Evolutionary conservation across 2,113 vertebrate genomes (phyloP).

Genomic region (Nyctereutes procyonoides): DNA sequence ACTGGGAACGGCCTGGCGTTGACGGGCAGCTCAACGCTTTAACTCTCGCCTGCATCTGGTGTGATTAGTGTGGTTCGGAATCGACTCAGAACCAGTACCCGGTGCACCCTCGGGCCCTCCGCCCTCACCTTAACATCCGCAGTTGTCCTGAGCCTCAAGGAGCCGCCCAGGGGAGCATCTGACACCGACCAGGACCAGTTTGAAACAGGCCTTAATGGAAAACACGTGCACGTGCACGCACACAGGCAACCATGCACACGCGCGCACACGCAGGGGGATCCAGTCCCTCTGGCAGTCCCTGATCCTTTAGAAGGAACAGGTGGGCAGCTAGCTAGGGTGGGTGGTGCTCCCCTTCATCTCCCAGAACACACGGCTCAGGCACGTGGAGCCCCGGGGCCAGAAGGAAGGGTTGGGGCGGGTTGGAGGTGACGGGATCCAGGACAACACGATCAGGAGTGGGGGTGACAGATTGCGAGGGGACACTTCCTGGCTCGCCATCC

Average conservation of each 20-base stretch:
- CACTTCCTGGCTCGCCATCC: accelerated
- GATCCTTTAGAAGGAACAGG: neutral
- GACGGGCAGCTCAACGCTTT: conserved; percentile 85
- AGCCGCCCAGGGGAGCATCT: conserved; percentile 12
- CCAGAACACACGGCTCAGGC: neutral
- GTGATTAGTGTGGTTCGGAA: conserved; percentile 57
- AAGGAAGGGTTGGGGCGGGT: neutral
- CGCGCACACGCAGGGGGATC: accelerated
- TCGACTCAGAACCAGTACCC: conserved; percentile 50
- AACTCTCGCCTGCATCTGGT: conserved; percentile 58
- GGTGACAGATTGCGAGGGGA: neutral
- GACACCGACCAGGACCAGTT: neutral
- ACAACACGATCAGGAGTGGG: accelerated
- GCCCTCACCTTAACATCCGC: neutral
- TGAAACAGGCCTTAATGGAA: conserved; percentile 66
- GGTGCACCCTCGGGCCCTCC: conserved; percentile 34
- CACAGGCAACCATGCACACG: neutral
- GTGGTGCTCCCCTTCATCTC: no score
- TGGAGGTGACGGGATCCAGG: neutral
- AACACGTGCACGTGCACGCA: neutral
- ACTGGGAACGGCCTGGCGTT: conserved; percentile 82
- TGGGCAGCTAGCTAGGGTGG: neutral
- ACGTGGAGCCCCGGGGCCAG: neutral
- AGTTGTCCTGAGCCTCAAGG: neutral
- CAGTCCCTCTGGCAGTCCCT: accelerated